Base-by-base conservation (phyloP, 2,888 invertebrate genomes). In the Fragum fragum region DNA sequence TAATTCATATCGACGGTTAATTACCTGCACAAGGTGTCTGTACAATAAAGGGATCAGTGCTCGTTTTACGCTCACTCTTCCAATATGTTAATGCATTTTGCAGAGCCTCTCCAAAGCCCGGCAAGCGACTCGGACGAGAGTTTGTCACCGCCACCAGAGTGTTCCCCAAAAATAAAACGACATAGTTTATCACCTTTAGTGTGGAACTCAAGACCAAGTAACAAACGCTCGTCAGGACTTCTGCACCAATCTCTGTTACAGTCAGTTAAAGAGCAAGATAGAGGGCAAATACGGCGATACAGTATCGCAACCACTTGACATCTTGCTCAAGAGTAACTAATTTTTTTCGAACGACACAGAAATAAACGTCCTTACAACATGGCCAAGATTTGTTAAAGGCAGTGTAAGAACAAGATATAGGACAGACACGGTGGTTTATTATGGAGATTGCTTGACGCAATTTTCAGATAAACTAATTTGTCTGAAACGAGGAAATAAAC, bases 301-400 rank as follows among this genome's bases (percentile, higher is more conserved):
- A 86, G 83, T 52, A 84, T 86, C 57, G 83, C 84, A 0, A 82
- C 82, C n/a, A 63, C 79, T 16, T 86, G 79, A 79, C 74, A 57
- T 16, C 23, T 3, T 14, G 57, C 11, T 28, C n/a, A n/a, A 26
- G 28, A 14, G 52, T 52, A n/a, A n/a, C n/a, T 52, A 52, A 14
- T n/a, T 36, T 36, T 3, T 3, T 36, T 6, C 32, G 9, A 36
- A 6, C 32, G 32, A 36, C 32, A 9, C 32, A 36, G 9, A 3
- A 36, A 6, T 36, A 36, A 36, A 36, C 9, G 32, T 3, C 9
- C 32, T 36, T 6, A 36, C 32, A 9, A 36, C 32, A 36, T 36
- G 32, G 32, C 9, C 32, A 36, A 36, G 32, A 9, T 36, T 36
- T 36, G 32, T 36, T 36, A 36, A 3, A 36, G 9, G 9, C 32